A percentile compares a stretch with the other conserved stretches of the same genome.
phyloP scores from a whole-genome alignment of 2,888 invertebrate species.

The Ectropis crepuscularia region DNA sequence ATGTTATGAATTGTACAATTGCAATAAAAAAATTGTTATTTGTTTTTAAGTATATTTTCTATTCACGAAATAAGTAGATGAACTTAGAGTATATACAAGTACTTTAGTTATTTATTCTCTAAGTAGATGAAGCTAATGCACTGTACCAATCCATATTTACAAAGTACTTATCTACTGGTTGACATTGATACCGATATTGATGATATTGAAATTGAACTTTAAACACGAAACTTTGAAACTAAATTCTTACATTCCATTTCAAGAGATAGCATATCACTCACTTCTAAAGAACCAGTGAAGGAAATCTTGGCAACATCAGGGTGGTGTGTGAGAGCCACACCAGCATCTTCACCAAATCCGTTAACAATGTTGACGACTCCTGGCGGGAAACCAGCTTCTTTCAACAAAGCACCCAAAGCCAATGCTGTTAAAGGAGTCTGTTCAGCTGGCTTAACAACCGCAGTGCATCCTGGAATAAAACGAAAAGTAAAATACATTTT shows the following conservation, averaged over 20 bases:
- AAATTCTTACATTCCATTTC: no score
- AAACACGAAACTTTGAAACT: no score
- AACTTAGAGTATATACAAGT: no score
- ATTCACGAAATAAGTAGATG: no score
- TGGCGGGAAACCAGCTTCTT: constrained; percentile 94
- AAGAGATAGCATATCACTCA: constrained; percentile 76
- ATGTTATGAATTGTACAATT: background rate
- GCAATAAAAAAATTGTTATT: no score
- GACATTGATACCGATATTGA: no score
- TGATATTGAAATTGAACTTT: no score
- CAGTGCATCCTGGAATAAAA: constrained; percentile 86
- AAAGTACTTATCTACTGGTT: no score
- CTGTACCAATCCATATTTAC: no score
- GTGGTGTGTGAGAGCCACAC: constrained; percentile 90
- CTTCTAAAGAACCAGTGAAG: constrained; percentile 84
- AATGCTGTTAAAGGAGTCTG: constrained; percentile 96
- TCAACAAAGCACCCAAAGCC: constrained; percentile 90
- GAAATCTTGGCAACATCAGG: constrained; percentile 93
- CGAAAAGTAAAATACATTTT: background rate
- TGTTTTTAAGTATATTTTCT: no score
- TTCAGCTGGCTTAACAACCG: constrained; percentile 96
- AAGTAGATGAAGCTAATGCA: no score
- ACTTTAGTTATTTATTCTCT: no score
- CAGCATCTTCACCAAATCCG: constrained; percentile 91
- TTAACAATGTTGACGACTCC: constrained; percentile 96